Evolutionary conservation across 1,140 invertebrate genomes (phyloP), one percentile per base, ranked within the genome.

Genomic region (Adoxophyes honmai): DNA sequence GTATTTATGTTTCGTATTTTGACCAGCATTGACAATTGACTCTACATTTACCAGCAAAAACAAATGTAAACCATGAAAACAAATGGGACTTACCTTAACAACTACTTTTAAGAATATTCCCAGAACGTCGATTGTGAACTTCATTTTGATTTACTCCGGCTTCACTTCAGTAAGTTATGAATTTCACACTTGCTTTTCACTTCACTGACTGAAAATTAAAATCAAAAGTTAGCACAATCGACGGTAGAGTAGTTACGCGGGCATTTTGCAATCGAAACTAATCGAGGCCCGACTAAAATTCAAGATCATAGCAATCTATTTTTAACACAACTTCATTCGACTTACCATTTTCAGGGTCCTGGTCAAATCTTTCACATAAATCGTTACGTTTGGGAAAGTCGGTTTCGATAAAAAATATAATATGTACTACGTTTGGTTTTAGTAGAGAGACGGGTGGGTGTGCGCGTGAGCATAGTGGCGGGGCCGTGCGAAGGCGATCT

Each of bases 51-150:
- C n/a, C n/a, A n/a, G n/a, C n/a, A n/a, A n/a, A n/a, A 5, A 1
- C 1, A 39, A 52, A 37, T 52, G 11, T 11, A 13, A 5, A 48
- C 13, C 55, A 48, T 14, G 42, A 52, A 52, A 57, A 55, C 34
- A 39, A 67, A n/a, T n/a, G n/a, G 53, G 52, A 81, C 81, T 78
- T 79, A 90, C 88, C 86, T 76, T 89, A 69, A 90, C 67, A 37
- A 90, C 88, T 59, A 90, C 80, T 84, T 90, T 90, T 55, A 90
- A 73, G 66, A 89, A 88, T 64, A 90, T 83, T 21, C 88, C 88
- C 71, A 90, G 70, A 11, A 90, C 86, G 53, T 90, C 88, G 39
- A 90, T 79, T 16, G 86, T 83, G 68, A 90, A 88, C 81, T 89
- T 90, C 88, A 90, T 90, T 53, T 78, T 83, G 77, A n/a, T 16